These are phyloP conservation scores for Campaea margaritaria DNA, from an alignment of 2,888 invertebrate genomes.

Conservation along the genomic window DNA sequence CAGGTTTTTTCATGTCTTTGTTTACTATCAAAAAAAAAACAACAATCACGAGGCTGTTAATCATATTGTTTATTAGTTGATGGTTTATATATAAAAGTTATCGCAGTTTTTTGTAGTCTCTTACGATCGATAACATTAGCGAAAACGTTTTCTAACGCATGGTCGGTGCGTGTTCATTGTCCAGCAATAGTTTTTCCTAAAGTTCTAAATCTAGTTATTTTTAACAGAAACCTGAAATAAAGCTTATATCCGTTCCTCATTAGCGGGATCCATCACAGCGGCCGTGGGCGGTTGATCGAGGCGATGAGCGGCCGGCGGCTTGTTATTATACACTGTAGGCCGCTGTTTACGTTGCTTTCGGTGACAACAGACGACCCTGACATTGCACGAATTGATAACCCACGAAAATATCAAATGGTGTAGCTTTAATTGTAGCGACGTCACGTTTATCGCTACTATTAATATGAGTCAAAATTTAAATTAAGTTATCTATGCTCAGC, in stretches of 20 bases:
- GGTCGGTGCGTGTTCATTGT: conserved; percentile 6
- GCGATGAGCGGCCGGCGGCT: conserved; percentile 19
- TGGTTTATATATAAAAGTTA: too few relatives aligned
- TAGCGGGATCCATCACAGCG: conserved; percentile 21
- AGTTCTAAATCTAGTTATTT: conserved; percentile 16
- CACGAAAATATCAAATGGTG: too few relatives aligned
- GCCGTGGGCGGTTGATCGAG: conserved; percentile 30
- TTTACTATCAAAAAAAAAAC: not conserved
- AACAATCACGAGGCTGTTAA: conserved; percentile 11
- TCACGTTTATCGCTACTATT: too few relatives aligned
- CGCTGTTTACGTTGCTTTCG: conserved; percentile 30
- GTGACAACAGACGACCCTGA: conserved; percentile 43
- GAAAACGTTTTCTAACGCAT: too few relatives aligned
- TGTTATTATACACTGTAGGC: conserved; percentile 16
- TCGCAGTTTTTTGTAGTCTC: too few relatives aligned
- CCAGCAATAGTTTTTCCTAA: conserved; percentile 13
- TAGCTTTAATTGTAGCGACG: too few relatives aligned
- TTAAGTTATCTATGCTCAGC: too few relatives aligned
- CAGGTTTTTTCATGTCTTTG: not conserved
- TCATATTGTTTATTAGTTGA: too few relatives aligned
- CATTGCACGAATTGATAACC: conserved; percentile 31
- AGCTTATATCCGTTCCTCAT: conserved; percentile 20
- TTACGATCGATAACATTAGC: not conserved
- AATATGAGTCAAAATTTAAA: too few relatives aligned
- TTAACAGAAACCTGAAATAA: conserved; percentile 17